These are phyloP conservation scores for Syncerus caffer DNA, from an alignment of 2,797 vertebrate species.

Conservation along the genomic window DNA sequence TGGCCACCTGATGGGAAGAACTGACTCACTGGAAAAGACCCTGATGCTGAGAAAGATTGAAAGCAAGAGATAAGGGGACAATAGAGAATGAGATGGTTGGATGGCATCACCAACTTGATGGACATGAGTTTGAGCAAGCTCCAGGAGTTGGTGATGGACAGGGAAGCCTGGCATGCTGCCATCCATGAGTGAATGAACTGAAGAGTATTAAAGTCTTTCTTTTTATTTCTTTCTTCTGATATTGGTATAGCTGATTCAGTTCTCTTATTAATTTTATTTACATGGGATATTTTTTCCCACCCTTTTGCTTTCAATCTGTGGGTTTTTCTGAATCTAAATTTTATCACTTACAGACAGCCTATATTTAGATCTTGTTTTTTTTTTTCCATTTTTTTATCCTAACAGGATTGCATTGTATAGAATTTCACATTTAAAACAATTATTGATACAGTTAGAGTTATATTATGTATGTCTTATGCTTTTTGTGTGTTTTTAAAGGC, in stretches of 20 bases:
- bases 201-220: background rate
- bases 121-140: background rate
- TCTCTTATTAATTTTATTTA: background rate
- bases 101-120: background rate
- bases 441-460: background rate
- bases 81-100: background rate
- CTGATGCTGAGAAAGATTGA: background rate
- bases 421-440: background rate
- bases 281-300: background rate
- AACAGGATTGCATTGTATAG: background rate
- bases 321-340: background rate
- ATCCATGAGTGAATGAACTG: background rate
- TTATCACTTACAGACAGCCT: background rate
- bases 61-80: background rate
- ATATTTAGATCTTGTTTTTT: background rate
- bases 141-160: background rate
- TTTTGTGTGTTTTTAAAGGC: background rate
- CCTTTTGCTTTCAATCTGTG: background rate
- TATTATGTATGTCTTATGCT: background rate
- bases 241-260: background rate
- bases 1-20: background rate
- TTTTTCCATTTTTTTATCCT: background rate
- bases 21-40: background rate
- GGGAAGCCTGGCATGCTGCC: background rate
- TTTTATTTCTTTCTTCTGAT: background rate